Conservation (phyloP, 2,797 vertebrate genomes). For the Labroides dimidiatus region DNA sequence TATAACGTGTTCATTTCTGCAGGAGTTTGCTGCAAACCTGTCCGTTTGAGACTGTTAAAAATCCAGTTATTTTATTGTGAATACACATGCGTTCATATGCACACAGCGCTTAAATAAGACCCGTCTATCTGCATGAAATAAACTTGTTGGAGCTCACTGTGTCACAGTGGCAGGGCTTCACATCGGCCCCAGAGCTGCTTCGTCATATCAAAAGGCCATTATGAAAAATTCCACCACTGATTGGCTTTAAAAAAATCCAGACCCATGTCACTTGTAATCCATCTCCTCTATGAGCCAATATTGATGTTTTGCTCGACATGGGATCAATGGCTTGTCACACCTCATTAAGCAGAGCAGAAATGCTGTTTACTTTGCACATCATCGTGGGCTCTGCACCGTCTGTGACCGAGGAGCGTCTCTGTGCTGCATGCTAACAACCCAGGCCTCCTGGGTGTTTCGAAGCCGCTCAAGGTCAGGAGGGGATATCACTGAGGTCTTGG, state of each 20-base stretch:
- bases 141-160: not conserved
- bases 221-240: conserved; percentile 44
- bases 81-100: not conserved
- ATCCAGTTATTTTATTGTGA: not conserved
- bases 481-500: conserved; percentile 56
- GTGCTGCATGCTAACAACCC: conserved; percentile 46
- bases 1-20: no score
- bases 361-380: conserved; percentile 38
- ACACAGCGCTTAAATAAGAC: not conserved
- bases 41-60: no score
- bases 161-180: conserved; percentile 7
- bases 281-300: conserved; percentile 42
- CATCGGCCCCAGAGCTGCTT: conserved; percentile 14
- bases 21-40: no score
- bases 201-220: conserved; percentile 36
- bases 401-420: conserved; percentile 5
- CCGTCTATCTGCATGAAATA: conserved; percentile 6
- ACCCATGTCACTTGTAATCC: conserved; percentile 24
- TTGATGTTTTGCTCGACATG: conserved; percentile 55
- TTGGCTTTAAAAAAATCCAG: conserved; percentile 32
- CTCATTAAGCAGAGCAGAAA: conserved; percentile 51
- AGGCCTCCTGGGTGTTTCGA: conserved; percentile 42
- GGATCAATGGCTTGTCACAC: conserved; percentile 60
- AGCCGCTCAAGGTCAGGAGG: conserved; percentile 63
- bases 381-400: conserved; percentile 4